Percentiles rank a stretch among this genome's conserved stretches.
These are phyloP conservation scores for Dinothrombium tinctorium DNA, from an alignment of 1,140 invertebrate species.

Conservation along the genomic window DNA sequence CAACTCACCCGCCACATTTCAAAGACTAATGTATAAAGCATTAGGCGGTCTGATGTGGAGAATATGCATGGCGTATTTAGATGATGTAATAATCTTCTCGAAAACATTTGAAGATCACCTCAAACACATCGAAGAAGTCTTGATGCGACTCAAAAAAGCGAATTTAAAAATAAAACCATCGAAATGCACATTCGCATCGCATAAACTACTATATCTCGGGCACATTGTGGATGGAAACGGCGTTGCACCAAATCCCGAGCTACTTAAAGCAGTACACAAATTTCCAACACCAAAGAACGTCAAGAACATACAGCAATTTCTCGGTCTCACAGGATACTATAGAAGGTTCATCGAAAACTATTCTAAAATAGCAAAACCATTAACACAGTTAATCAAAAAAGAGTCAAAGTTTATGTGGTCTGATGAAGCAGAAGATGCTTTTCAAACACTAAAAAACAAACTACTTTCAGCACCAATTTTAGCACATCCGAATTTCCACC, in stretches of 20 bases:
- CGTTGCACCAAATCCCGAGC: conserved; percentile 18
- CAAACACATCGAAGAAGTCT: conserved; percentile 12
- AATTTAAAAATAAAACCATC: conserved; percentile 18
- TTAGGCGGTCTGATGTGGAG: neutral
- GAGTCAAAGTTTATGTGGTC: neutral
- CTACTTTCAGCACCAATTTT: neutral
- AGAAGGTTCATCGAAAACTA: conserved; percentile 10
- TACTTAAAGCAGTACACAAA: conserved; percentile 17
- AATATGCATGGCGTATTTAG: neutral
- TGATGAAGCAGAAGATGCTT: neutral
- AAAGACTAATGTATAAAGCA: neutral
- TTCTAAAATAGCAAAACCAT: conserved; percentile 18
- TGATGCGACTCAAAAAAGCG: conserved; percentile 13
- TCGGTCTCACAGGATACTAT: conserved; percentile 19
- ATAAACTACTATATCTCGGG: conserved; percentile 18
- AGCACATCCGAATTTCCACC: neutral
- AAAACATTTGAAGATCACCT: conserved; percentile 14
- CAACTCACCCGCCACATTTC: conserved; percentile 16
- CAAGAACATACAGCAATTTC: conserved; percentile 21
- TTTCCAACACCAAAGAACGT: conserved; percentile 15
- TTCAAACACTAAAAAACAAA: conserved; percentile 14
- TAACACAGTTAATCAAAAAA: conserved; percentile 15
- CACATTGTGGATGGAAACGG: conserved; percentile 18
- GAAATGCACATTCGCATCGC: conserved; percentile 19
- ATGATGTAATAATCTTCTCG: conserved; percentile 10